Base-by-base conservation (phyloP, 2,797 vertebrate species). In the Pteronotus mesoamericanus region DNA sequence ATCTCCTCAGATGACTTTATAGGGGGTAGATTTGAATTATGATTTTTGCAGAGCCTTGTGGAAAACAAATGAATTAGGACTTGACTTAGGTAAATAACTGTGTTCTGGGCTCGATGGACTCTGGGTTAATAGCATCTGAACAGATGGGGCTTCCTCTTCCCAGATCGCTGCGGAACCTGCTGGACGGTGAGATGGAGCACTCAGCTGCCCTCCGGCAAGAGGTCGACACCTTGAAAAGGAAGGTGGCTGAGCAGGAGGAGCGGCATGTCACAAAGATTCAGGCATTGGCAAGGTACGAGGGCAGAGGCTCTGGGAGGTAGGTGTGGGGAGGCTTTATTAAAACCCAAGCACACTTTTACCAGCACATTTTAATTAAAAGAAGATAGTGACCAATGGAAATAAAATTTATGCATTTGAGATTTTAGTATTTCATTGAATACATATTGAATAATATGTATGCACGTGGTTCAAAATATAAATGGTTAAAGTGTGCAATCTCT, bases 131-230 rank as follows among this genome's bases (percentile, higher is more conserved):
- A 66, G 72, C 53, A 4, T 42, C 90, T 92, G 96, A 72, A 79
- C 68, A 71, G 82, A 92, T 57, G 34, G 90, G 91, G 16, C 29
- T 84, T 57, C 37, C 55, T 94, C 96, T 90, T 94, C 96, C 51
- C 98, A 99, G 99, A 97, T 99, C 99, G 9, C 99, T 99, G 79
- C 98, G 99, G 85, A 99, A 98, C 94, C 99, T 99, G 94, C 98
- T 99, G 85, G 99, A 99, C 1, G 99, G 99, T 8, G 99, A 99
- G 98, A 99, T 99, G 99, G 99, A 99, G 94, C 99, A 99, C 97
- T 99, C 99, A 0, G 99, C 99, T 0, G 99, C 97, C 0, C 99
- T 99, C 71, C 99, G 99, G 96, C 99, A 99, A 96, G 99, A 99
- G 95, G 98, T 99, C 0, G 99, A 99, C 93, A 95, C 97, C 97